Base-by-base conservation (phyloP, 1,140 invertebrate species). In the Zaprionus tsacasi region DNA sequence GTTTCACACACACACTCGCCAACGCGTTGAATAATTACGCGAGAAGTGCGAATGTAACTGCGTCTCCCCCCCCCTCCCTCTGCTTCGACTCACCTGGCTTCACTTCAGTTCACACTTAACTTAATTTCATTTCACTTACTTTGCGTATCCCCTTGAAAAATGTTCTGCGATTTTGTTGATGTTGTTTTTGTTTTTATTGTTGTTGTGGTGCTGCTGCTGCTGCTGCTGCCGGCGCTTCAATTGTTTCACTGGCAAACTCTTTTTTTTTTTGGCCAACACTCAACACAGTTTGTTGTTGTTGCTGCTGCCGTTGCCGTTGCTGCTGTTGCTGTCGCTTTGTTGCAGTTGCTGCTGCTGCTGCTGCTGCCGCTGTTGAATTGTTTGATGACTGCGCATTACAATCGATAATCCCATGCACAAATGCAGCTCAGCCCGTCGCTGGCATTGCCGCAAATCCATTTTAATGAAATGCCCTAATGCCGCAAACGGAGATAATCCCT, bases 371-470 rank as follows among this genome's bases (percentile, higher is more conserved):
- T 78, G 61, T 79, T 79, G 82, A 59, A 71, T 86, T 83, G 79
- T 83, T 89, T 83, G 83, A 88, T 88, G 85, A 88, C 82, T 83
- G 83, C 80, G 83, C 81, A 88, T 81, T 88, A 89, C 85, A 88
- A 88, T 88, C 83, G 83, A 88, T 88, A 88, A 89, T 88, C 81
- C 78, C 78, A 68, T 88, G 83, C 83, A 89, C 77, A 87, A 87
- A 89, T 83, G 83, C 83, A 88, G 78, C 85, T 89, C 65, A 88
- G 81, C 74, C 60, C 77, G 64, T 74, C 65, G 83, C 40, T 45
- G 40, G 70, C 85, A 83, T 89, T 83, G 74, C 68, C 83, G 79
- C 77, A 88, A 88, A 88, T 83, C 83, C 83, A 88, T 88, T 88
- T 88, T 88, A 88, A 88, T 88, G 85, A 89, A 85, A 85, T 81